phyloP scores from a whole-genome alignment of 2,888 invertebrate genomes.

The Hylaea fasciaria region DNA sequence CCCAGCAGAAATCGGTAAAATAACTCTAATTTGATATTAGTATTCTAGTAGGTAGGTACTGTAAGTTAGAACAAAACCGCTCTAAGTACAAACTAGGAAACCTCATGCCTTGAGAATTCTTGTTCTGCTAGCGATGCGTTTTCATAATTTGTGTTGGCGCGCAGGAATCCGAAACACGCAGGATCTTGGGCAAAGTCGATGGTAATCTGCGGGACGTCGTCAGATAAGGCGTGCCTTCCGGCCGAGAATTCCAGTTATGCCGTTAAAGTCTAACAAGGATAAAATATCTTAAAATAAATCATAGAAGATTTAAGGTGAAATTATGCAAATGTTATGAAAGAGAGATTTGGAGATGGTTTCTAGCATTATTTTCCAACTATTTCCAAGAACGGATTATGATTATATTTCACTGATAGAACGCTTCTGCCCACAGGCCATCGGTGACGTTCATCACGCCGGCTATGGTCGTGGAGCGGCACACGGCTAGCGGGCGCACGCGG shows the following conservation, averaged over 20 bases:
- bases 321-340: background rate
- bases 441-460: slow-evolving; percentile 88
- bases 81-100: slow-evolving; percentile 1
- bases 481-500: slow-evolving; percentile 79
- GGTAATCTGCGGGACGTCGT: slow-evolving; percentile 48
- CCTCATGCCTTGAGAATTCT: slow-evolving; percentile 22
- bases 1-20: too few species aligned
- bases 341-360: too few species aligned
- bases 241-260: slow-evolving; percentile 53
- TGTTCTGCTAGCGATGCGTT: slow-evolving; percentile 46
- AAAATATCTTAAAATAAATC: slow-evolving; percentile 40
- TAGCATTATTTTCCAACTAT: too few species aligned
- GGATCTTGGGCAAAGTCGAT: slow-evolving; percentile 44
- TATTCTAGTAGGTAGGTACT: background rate
- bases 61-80: slow-evolving; percentile 18
- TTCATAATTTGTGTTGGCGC: slow-evolving; percentile 46
- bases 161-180: slow-evolving; percentile 52
- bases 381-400: too few species aligned
- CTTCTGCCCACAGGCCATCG: slow-evolving; percentile 81
- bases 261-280: slow-evolving; percentile 44
- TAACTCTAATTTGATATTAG: too few species aligned
- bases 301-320: slow-evolving; percentile 10
- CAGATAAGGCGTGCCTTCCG: slow-evolving; percentile 50
- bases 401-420: background rate
- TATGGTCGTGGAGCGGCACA: slow-evolving; percentile 89